Conservation (phyloP, 2,888 invertebrate genomes). For the Drosophila merina region DNA sequence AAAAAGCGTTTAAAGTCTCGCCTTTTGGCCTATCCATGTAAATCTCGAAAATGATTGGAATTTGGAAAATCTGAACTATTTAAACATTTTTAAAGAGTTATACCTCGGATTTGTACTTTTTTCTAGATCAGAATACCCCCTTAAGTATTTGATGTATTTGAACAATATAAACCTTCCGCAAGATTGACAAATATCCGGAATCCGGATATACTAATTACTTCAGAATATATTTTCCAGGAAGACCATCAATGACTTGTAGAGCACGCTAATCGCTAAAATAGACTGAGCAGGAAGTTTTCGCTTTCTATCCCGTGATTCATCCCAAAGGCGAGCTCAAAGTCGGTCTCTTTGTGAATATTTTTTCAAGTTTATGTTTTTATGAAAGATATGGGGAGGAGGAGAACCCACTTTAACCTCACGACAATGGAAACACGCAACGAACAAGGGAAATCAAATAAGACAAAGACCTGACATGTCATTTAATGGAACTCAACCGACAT, state of each 20-base stretch:
- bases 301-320: conserved; percentile 28
- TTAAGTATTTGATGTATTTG: too few species aligned
- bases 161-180: background rate
- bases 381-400: conserved; percentile 1
- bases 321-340: conserved; percentile 15
- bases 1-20: too few species aligned
- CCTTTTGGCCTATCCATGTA: too few species aligned
- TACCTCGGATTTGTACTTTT: too few species aligned
- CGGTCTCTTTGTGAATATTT: conserved; percentile 11
- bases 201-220: conserved; percentile 2
- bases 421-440: conserved; percentile 19
- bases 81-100: too few species aligned
- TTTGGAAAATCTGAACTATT: too few species aligned
- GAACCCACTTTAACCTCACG: conserved; percentile 4
- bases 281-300: conserved; percentile 32
- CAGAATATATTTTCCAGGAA: background rate
- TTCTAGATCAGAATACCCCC: too few species aligned
- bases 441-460: conserved; percentile 41
- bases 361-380: conserved; percentile 4
- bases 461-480: conserved; percentile 38
- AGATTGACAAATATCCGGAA: background rate
- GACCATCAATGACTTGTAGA: conserved; percentile 9
- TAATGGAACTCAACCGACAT: conserved; percentile 72
- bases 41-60: too few species aligned
- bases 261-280: conserved; percentile 45